Evolutionary conservation across 2,113 vertebrate species (phyloP).

Genomic region (Saimiri boliviensis): DNA sequence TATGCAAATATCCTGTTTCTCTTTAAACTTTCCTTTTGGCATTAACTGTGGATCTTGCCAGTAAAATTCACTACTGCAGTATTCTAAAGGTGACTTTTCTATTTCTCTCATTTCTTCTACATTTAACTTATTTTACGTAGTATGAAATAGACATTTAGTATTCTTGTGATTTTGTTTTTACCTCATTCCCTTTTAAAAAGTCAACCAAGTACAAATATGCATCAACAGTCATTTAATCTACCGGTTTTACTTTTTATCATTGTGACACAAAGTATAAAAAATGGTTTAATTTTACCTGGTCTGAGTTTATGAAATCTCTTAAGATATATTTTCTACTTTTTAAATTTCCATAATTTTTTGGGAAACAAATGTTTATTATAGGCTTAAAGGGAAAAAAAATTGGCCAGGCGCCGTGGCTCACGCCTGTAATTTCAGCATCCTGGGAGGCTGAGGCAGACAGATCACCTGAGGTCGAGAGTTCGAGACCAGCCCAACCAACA

Average conservation of each 20-base stretch:
- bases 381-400: neutral
- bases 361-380: constrained; percentile 23
- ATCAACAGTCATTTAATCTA: neutral
- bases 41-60: neutral
- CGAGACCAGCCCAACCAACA: too few relatives aligned
- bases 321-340: neutral
- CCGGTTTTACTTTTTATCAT: neutral
- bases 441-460: too few relatives aligned
- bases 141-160: neutral
- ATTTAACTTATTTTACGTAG: neutral
- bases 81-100: neutral
- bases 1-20: neutral
- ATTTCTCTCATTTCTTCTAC: neutral
- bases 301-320: neutral
- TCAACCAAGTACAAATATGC: neutral
- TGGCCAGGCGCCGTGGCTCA: too few relatives aligned
- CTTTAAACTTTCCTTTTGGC: neutral
- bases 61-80: neutral
- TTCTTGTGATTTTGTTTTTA: neutral
- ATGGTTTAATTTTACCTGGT: neutral
- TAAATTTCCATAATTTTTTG: neutral
- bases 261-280: neutral
- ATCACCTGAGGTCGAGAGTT: too few relatives aligned
- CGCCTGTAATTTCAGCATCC: too few relatives aligned
- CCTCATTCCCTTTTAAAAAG: neutral